Evolutionary conservation across 2,888 invertebrate genomes (phyloP).

Genomic region (Cryptosula pallasiana): DNA sequence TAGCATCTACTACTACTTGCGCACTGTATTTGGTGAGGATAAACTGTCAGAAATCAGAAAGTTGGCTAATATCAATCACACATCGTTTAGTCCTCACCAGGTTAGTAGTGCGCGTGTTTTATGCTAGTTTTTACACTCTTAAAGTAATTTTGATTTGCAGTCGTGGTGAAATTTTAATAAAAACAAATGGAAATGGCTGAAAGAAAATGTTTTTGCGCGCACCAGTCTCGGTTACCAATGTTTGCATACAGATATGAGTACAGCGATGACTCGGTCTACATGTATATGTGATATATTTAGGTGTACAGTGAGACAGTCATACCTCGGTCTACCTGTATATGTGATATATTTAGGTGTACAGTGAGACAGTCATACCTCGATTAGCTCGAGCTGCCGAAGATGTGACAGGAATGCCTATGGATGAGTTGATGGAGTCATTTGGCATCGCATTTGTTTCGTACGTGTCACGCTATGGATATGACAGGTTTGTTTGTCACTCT

Average conservation of each 20-base stretch:
- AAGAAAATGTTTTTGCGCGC: too few relatives aligned
- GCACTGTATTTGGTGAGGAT: constrained; percentile 86
- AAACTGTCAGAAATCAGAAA: constrained; percentile 85
- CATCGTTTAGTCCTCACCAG: background rate
- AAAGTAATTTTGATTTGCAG: background rate
- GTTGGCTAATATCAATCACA: constrained; percentile 24
- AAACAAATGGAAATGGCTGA: too few relatives aligned
- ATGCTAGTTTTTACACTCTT: background rate
- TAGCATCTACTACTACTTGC: constrained; percentile 86
- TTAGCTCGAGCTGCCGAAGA: constrained; percentile 37
- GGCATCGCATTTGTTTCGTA: constrained; percentile 89
- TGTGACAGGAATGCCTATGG: constrained; percentile 33
- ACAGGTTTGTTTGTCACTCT: constrained; percentile 56
- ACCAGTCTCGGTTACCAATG: too few relatives aligned
- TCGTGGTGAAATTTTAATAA: too few relatives aligned
- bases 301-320: constrained; percentile 91
- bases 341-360: constrained; percentile 65
- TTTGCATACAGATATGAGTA: too few relatives aligned
- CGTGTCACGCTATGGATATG: constrained; percentile 91
- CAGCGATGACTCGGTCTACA: too few relatives aligned
- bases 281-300: constrained; percentile 31
- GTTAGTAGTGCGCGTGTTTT: background rate
- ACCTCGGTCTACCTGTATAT: too few relatives aligned
- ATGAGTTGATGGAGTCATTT: constrained; percentile 79
- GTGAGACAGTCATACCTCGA: constrained; percentile 63